Percentiles rank a stretch among this genome's conserved stretches.
Conservation (phyloP, 2,113 vertebrate genomes). For the Saccopteryx leptura region DNA sequence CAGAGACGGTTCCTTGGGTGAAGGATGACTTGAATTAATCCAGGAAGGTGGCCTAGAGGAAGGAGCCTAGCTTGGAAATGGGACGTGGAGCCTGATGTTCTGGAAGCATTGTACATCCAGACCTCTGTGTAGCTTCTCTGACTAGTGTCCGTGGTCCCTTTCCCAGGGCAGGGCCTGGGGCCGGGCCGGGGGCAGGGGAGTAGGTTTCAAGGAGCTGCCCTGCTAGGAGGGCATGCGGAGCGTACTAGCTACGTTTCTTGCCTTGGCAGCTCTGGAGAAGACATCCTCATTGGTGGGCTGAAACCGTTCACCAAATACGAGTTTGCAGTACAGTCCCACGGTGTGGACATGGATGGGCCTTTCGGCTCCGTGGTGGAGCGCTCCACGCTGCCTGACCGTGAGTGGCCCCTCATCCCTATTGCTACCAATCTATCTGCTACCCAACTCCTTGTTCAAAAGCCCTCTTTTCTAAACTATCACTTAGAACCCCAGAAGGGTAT, state of each 20-base stretch:
- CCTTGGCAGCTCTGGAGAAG: conserved; percentile 92
- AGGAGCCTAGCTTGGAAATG: neutral
- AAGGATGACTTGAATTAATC: neutral
- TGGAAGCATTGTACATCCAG: neutral
- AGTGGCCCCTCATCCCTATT: conserved; percentile 83
- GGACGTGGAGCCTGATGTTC: neutral
- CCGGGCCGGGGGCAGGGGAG: neutral
- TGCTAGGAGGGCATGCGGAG: neutral
- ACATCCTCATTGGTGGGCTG: conserved; percentile 94
- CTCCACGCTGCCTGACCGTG: conserved; percentile 95
- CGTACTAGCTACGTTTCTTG: neutral
- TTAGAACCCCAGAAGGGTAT: neutral
- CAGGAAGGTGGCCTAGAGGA: conserved; percentile 14
- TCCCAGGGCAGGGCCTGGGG: neutral
- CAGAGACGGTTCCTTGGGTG: neutral
- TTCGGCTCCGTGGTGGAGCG: conserved; percentile 95
- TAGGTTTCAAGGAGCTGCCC: neutral
- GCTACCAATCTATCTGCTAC: too few relatives aligned
- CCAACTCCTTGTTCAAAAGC: neutral
- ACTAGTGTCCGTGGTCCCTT: neutral
- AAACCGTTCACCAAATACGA: conserved; percentile 98
- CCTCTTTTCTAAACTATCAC: neutral
- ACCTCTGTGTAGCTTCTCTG: neutral
- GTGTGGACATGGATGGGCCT: conserved; percentile 92
- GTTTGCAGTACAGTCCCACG: conserved; percentile 97